Conservation (phyloP, 2,888 invertebrate genomes). For the Nemotelus pantherinus region DNA sequence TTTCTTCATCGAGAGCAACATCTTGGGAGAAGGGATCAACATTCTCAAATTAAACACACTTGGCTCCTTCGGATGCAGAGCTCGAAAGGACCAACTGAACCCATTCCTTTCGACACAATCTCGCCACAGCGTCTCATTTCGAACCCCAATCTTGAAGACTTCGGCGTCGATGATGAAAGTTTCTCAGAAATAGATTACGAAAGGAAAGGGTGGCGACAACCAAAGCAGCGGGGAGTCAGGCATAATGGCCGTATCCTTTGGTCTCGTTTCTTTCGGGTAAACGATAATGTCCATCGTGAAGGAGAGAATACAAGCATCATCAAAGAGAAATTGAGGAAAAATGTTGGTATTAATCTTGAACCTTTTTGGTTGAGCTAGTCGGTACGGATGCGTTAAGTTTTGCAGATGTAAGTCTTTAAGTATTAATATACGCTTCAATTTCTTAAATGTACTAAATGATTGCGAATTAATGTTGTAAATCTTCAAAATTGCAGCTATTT, state of each 20-base stretch:
- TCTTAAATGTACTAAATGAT: no score
- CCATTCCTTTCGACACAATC: background rate
- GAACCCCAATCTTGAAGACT: no score
- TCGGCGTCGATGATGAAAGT: no score
- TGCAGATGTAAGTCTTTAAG: no score
- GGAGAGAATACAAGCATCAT: slow-evolving; percentile 1
- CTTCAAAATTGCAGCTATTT: no score
- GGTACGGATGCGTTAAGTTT: no score
- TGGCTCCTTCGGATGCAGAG: slow-evolving; percentile 31
- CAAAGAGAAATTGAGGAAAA: slow-evolving; percentile 6
- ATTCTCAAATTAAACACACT: slow-evolving; percentile 44
- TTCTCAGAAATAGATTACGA: slow-evolving; percentile 16
- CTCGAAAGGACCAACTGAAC: slow-evolving; percentile 30
- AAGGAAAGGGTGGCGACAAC: slow-evolving; percentile 34
- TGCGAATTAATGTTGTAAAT: no score
- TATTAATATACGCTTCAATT: no score
- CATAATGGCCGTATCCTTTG: slow-evolving; percentile 19
- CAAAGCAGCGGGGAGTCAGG: slow-evolving; percentile 8
- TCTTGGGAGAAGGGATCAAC: slow-evolving; percentile 40
- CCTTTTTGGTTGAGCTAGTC: background rate
- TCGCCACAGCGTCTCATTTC: no score
- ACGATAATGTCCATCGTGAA: slow-evolving; percentile 21
- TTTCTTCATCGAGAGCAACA: background rate
- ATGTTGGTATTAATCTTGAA: slow-evolving; percentile 11
- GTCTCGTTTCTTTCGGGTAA: slow-evolving; percentile 9